Evolutionary conservation across 2,797 vertebrate genomes (phyloP), one percentile per base, ranked within the genome.

Genomic region (Fratercula arctica): DNA sequence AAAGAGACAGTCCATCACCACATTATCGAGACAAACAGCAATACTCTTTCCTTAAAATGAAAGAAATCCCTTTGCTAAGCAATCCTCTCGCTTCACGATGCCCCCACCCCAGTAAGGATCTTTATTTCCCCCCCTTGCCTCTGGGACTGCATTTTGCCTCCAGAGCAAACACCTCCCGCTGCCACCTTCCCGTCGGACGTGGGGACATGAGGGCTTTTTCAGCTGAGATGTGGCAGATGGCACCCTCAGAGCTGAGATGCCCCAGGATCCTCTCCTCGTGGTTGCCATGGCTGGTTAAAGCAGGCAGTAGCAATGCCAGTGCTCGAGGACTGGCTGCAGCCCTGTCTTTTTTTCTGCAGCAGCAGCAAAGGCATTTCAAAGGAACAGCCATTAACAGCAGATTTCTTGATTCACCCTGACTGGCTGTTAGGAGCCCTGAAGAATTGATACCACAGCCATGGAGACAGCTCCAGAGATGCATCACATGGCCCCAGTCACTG

Each of bases 281-380:
- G 72, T 89, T 94, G 69, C 81, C 57, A 89, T 29, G 33, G 88
- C 72, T 95, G 3, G 1, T 64, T 88, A 93, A 92, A 87, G 81
- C 56, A 87, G 56, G 60, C 51, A 80, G 14, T 9, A 87, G 72
- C n/a, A 89, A 94, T 80, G 88, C 63, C 78, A 53, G n/a, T 2
- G 4, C 78, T 77, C 3, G 3, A 83, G 64, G 33, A 77, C 57
- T 50, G 60, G 37, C 68, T 57, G 23, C 11, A 73, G 51, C 33
- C 29, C 72, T 57, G 10, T 13, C 17, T 43, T 57, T 72, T 48
- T 28, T 48, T 6, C 50, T 46, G 51, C 66, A 48, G 72, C 53
- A 91, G 54, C 78, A 94, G 72, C 37, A 85, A 89, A 94, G 60
- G 41, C 69, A 85, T 87, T 92, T 94, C 69, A 89, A 90, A 94